Conservation (phyloP, 2,888 invertebrate genomes). For the Acleris laterana region DNA sequence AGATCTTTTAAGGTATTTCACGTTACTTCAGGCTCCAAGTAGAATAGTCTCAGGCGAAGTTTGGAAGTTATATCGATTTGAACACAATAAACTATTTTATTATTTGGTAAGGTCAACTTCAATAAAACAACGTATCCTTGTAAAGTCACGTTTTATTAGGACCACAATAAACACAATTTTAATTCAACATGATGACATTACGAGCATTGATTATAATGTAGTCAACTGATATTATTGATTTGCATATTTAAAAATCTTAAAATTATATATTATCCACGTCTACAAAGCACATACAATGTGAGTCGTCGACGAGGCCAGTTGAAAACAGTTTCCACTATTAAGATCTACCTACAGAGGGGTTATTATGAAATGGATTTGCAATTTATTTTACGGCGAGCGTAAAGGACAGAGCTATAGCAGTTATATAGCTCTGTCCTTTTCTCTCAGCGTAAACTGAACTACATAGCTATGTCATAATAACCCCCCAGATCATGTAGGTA, state of each 20-base stretch:
- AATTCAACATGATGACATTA: constrained; percentile 18
- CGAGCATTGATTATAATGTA: constrained; percentile 23
- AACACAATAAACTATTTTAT: too few relatives aligned
- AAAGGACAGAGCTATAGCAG: too few relatives aligned
- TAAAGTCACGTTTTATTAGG: constrained; percentile 65
- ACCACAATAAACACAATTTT: constrained; percentile 56
- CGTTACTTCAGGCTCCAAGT: too few relatives aligned
- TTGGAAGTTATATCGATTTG: too few relatives aligned
- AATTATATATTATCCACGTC: constrained; percentile 45
- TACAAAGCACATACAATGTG: constrained; percentile 54
- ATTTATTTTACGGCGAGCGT: too few relatives aligned
- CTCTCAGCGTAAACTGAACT: too few relatives aligned
- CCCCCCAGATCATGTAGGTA: constrained; percentile 48
- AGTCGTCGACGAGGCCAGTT: constrained; percentile 32
- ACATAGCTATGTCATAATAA: too few relatives aligned
- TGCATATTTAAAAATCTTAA: constrained; percentile 42
- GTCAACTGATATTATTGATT: constrained; percentile 8
- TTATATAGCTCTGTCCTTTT: too few relatives aligned
- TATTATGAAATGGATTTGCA: too few relatives aligned
- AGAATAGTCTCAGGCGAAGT: too few relatives aligned
- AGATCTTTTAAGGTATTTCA: too few relatives aligned
- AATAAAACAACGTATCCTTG: constrained; percentile 46
- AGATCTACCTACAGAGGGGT: constrained; percentile 54
- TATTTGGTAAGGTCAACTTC: not conserved
- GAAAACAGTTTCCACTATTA: constrained; percentile 46